Evolutionary conservation across 2,797 vertebrate species (phyloP).

Genomic region (Pelodytes ibericus): DNA sequence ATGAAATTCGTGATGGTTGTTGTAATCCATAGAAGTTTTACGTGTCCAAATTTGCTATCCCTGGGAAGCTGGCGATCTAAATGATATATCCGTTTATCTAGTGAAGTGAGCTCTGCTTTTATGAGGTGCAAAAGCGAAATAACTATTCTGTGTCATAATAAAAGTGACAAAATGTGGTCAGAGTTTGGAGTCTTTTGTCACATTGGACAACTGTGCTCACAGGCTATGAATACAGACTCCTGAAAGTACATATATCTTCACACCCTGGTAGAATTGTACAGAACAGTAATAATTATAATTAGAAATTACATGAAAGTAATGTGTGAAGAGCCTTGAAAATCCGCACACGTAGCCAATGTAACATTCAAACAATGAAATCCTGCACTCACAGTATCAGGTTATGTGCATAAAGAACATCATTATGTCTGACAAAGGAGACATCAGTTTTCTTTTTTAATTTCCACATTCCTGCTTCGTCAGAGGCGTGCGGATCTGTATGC

Average conservation of each 20-base stretch:
- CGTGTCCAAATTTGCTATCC: no score
- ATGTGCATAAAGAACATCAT: neutral
- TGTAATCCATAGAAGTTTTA: no score
- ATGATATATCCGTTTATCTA: no score
- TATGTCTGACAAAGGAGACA: slow-evolving; percentile 1
- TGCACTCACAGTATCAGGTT: neutral
- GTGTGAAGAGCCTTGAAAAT: neutral
- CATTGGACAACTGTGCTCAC: neutral
- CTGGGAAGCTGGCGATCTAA: no score
- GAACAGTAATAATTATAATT: neutral
- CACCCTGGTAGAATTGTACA: neutral
- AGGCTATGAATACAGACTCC: neutral
- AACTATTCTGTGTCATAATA: no score
- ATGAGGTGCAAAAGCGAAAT: no score
- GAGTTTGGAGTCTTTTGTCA: neutral
- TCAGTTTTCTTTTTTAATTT: slow-evolving; percentile 1
- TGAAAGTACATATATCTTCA: neutral
- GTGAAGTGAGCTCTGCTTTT: no score
- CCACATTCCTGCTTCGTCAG: neutral
- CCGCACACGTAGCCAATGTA: neutral
- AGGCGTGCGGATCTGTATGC: neutral
- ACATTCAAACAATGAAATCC: slow-evolving; percentile 1
- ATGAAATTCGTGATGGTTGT: no score
- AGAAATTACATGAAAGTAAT: neutral
- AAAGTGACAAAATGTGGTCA: neutral